phyloP scores from a whole-genome alignment of 2,888 invertebrate genomes.

The Lampropteryx suffumata region DNA sequence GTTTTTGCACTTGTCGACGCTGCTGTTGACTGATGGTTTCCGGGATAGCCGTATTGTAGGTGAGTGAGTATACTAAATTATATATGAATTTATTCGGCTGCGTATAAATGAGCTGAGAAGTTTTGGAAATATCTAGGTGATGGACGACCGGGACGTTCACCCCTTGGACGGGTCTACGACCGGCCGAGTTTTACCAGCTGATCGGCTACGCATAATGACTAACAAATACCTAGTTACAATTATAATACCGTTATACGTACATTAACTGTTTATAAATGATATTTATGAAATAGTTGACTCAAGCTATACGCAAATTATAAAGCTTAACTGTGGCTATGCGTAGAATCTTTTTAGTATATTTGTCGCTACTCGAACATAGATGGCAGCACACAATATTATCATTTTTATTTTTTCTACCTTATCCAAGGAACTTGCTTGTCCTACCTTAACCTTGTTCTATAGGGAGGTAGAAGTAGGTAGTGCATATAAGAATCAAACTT shows the following conservation, averaged over 20 bases:
- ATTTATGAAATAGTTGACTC: constrained; percentile 25
- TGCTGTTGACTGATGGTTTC: constrained; percentile 48
- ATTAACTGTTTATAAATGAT: constrained; percentile 22
- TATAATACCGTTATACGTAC: constrained; percentile 45
- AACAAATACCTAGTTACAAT: constrained; percentile 52
- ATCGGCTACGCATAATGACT: constrained; percentile 57
- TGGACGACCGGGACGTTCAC: constrained; percentile 63
- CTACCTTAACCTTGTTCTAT: too few relatives aligned
- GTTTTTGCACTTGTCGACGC: constrained; percentile 23
- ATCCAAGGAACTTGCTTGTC: too few relatives aligned
- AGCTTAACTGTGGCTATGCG: too few relatives aligned
- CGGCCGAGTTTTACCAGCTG: constrained; percentile 77
- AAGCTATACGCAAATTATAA: constrained; percentile 12
- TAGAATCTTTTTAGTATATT: too few relatives aligned
- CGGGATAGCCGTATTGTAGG: constrained; percentile 55
- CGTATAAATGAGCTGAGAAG: constrained; percentile 62
- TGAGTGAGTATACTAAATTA: constrained; percentile 62
- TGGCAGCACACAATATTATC: constrained; percentile 38
- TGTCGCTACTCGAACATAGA: constrained; percentile 43
- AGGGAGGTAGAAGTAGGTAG: too few relatives aligned
- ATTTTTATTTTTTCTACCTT: too few relatives aligned
- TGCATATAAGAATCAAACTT: too few relatives aligned
- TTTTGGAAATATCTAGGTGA: constrained; percentile 75
- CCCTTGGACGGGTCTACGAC: constrained; percentile 66
- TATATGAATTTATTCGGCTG: constrained; percentile 63